Conservation (phyloP, 2,888 invertebrate species). For the Adelognathus sp. region DNA sequence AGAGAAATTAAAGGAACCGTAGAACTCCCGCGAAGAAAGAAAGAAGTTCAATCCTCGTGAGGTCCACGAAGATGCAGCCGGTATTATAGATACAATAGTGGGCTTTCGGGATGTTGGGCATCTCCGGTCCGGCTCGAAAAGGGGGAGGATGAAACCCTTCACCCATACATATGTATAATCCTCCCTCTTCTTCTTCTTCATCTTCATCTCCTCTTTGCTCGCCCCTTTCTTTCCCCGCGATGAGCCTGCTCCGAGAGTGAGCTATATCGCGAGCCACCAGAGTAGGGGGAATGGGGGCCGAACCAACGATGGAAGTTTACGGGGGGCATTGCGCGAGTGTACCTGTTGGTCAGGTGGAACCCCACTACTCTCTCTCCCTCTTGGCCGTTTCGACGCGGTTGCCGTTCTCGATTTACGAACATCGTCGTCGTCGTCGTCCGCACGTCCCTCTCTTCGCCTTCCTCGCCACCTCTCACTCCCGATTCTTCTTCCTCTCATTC, state of each 20-base stretch:
- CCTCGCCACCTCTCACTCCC: conserved; percentile 34
- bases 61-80: conserved; percentile 2
- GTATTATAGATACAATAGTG: conserved; percentile 38
- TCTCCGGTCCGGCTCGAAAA: conserved; percentile 6
- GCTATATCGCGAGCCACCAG: conserved; percentile 18
- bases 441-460: conserved; percentile 32
- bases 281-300: conserved; percentile 71
- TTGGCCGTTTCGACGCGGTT: conserved; percentile 39
- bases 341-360: conserved; percentile 76
- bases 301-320: conserved; percentile 75
- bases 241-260: conserved; percentile 29
- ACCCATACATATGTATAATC: conserved; percentile 26
- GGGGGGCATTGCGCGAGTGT: conserved; percentile 71
- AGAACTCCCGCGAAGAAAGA: conserved; percentile 16
- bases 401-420: conserved; percentile 49
- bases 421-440: conserved; percentile 27
- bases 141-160: conserved; percentile 46
- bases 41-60: conserved; percentile 13
- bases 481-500: conserved; percentile 22
- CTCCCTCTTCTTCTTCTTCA: conserved; percentile 21
- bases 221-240: conserved; percentile 14
- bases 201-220: conserved; percentile 19
- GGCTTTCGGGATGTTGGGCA: conserved; percentile 26
- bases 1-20: conserved; percentile 2
- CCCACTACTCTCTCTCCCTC: conserved; percentile 72